phyloP scores from a whole-genome alignment of 2,113 vertebrate genomes.

The Trichomycterus rosablanca region DNA sequence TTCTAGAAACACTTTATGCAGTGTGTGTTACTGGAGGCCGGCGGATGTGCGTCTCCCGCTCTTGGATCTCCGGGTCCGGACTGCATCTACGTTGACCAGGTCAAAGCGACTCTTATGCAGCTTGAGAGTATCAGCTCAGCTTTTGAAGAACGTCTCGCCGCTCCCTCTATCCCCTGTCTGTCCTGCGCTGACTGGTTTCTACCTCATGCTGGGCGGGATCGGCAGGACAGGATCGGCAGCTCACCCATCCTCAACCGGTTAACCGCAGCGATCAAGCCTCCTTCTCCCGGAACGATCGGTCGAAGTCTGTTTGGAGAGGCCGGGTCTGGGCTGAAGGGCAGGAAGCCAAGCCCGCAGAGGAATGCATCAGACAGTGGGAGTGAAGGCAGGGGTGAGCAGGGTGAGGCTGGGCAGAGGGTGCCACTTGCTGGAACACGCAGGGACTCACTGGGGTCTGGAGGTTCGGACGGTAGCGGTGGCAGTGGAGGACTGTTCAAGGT shows the following conservation, averaged over 20 bases:
- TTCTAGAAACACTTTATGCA: conserved; percentile 83
- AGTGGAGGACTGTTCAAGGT: conserved; percentile 66
- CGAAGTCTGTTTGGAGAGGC: conserved; percentile 73
- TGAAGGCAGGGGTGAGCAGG: conserved; percentile 60
- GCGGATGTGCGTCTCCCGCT: conserved; percentile 79
- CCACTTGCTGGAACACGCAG: conserved; percentile 44
- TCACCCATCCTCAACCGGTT: conserved; percentile 76
- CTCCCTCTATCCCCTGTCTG: conserved; percentile 71
- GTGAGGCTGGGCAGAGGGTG: conserved; percentile 58
- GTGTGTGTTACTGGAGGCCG: conserved; percentile 88
- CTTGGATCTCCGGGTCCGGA: conserved; percentile 83
- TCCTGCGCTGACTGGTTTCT: conserved; percentile 91
- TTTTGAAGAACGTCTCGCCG: conserved; percentile 74
- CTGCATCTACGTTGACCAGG: conserved; percentile 90
- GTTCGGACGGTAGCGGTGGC: conserved; percentile 62
- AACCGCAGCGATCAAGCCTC: conserved; percentile 61
- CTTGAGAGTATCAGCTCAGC: conserved; percentile 73
- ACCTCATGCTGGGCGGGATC: conserved; percentile 62
- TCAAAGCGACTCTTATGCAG: conserved; percentile 83
- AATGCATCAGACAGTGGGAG: conserved; percentile 61
- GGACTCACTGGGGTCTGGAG: conserved; percentile 61
- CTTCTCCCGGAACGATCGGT: conserved; percentile 52
- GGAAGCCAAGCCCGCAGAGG: conserved; percentile 68
- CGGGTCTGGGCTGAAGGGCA: conserved; percentile 47
- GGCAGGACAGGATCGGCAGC: conserved; percentile 61